phyloP scores from a whole-genome alignment of 2,113 vertebrate genomes.

The Connochaetes taurinus region DNA sequence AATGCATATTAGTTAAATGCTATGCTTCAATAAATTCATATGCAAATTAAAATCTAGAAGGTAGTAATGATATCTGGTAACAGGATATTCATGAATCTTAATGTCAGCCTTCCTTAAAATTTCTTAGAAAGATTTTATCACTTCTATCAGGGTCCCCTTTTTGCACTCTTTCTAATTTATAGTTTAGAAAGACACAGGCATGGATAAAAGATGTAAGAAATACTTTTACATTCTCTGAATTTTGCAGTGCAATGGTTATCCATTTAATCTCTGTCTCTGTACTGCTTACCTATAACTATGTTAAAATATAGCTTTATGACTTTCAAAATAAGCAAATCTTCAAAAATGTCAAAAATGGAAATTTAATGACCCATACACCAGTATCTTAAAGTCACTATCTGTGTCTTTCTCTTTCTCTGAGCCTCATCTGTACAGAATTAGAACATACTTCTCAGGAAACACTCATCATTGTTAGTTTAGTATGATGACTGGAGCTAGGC shows the following conservation, averaged over 20 bases:
- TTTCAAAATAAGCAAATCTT: not conserved
- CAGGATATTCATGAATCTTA: conserved; percentile 12
- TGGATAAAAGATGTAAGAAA: not conserved
- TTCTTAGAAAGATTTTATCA: not conserved
- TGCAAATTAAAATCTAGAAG: conserved; percentile 46
- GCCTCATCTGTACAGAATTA: not conserved
- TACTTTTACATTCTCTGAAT: not conserved
- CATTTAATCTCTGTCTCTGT: not conserved
- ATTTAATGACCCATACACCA: not conserved
- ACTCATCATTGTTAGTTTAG: not conserved
- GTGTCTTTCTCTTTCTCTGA: not conserved
- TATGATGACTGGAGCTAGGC: not conserved
- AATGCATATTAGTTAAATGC: conserved; percentile 37
- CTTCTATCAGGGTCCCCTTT: not conserved
- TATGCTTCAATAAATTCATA: conserved; percentile 41
- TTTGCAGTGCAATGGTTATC: not conserved
- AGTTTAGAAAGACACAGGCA: not conserved
- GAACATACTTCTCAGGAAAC: not conserved
- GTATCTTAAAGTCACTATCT: not conserved
- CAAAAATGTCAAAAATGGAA: not conserved
- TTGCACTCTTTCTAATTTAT: not conserved
- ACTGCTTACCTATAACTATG: not conserved
- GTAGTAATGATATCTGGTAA: not conserved
- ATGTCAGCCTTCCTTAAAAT: conserved; percentile 17
- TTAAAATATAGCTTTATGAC: not conserved